Evolutionary conservation across 2,113 vertebrate species (phyloP).

Genomic region (Polypterus senegalus): DNA sequence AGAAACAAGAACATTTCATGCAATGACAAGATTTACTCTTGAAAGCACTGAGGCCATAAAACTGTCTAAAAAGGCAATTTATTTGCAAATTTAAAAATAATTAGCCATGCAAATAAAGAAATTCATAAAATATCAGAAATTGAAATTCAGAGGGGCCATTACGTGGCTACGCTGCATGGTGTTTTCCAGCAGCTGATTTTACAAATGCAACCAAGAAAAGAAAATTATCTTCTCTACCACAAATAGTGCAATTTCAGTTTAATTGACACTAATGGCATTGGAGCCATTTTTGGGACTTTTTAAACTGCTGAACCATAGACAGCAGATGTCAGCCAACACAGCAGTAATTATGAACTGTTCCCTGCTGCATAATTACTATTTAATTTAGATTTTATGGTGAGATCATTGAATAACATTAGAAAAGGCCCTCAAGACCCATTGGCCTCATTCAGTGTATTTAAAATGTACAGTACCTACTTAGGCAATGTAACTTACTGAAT

Average conservation of each 20-base stretch:
- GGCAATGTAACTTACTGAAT: too few relatives aligned
- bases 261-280: slow-evolving; percentile 19
- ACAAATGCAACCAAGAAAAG: slow-evolving; percentile 6
- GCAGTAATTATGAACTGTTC: slow-evolving; percentile 22
- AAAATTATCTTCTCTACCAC: slow-evolving; percentile 13
- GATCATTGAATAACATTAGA: slow-evolving; percentile 8
- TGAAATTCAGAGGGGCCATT: not conserved
- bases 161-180: slow-evolving; percentile 6
- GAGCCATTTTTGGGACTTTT: slow-evolving; percentile 12
- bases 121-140: not conserved
- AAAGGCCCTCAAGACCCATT: slow-evolving; percentile 12
- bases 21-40: not conserved
- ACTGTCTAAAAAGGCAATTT: not conserved
- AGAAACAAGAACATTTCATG: too few relatives aligned
- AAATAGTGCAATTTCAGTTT: slow-evolving; percentile 19
- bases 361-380: slow-evolving; percentile 19
- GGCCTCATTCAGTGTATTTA: slow-evolving; percentile 1
- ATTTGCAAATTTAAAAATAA: not conserved
- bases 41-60: not conserved
- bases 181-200: slow-evolving; percentile 4
- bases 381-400: slow-evolving; percentile 24
- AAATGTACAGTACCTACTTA: not conserved
- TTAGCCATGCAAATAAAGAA: slow-evolving; percentile 1
- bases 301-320: slow-evolving; percentile 20
- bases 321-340: slow-evolving; percentile 20